These are phyloP conservation scores for Malacoraja senta DNA, from an alignment of 2,797 vertebrate species.

Conservation along the genomic window DNA sequence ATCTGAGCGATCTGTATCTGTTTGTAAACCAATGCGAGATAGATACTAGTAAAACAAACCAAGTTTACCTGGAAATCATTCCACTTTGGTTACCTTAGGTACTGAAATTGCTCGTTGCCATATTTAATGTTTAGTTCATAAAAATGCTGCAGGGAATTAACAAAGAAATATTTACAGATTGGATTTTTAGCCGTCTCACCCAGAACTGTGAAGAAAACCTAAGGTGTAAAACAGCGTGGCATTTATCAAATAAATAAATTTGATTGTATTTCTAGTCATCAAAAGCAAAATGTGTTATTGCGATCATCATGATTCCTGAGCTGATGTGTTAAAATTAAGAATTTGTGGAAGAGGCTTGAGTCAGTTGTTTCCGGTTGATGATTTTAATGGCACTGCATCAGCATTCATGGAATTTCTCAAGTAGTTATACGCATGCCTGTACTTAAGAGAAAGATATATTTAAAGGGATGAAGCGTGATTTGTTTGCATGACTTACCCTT, in stretches of 20 bases:
- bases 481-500: slow-evolving; percentile 36
- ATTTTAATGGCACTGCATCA: neutral
- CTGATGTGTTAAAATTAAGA: neutral
- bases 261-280: neutral
- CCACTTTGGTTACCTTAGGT: neutral
- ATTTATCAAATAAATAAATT: neutral
- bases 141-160: neutral
- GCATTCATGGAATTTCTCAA: slow-evolving; percentile 4
- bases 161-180: no score
- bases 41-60: neutral
- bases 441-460: slow-evolving; percentile 29
- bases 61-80: neutral
- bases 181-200: neutral
- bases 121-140: neutral
- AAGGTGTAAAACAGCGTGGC: neutral
- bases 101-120: neutral
- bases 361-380: neutral
- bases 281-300: neutral
- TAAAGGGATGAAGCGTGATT: slow-evolving; percentile 27
- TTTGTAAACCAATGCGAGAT: neutral
- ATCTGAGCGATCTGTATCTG: neutral
- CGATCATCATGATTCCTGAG: neutral
- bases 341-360: neutral
- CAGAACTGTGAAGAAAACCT: neutral
- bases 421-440: slow-evolving; percentile 22